A percentile compares a stretch with the other conserved stretches of the same genome.
Evolutionary conservation across 2,888 invertebrate species (phyloP).

Genomic region (Amphipoea oculea): DNA sequence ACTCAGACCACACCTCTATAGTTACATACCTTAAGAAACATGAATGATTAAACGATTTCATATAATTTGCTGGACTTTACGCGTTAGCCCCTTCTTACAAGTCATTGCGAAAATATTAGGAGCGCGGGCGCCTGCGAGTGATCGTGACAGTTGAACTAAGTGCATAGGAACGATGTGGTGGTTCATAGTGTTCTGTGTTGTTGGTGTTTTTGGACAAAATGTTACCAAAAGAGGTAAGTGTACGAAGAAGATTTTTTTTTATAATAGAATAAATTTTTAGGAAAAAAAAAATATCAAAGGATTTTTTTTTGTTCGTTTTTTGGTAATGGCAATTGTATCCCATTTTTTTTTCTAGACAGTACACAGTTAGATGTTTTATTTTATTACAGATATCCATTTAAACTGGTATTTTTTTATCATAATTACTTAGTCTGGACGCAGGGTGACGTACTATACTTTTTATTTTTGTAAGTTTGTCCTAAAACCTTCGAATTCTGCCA

Average conservation of each 20-base stretch:
- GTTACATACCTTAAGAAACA: not conserved
- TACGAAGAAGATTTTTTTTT: too few species aligned
- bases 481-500: too few species aligned
- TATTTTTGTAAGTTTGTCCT: too few species aligned
- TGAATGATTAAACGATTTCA: conserved; percentile 39
- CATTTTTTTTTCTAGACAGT: not conserved
- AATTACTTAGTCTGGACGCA: too few species aligned
- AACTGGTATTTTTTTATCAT: too few species aligned
- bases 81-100: conserved; percentile 41
- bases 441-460: too few species aligned
- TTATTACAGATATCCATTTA: not conserved
- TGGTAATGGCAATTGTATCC: not conserved
- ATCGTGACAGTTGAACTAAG: conserved; percentile 42
- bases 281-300: not conserved
- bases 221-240: conserved; percentile 48
- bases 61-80: conserved; percentile 17
- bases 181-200: conserved; percentile 54
- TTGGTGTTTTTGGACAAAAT: conserved; percentile 49
- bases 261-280: not conserved
- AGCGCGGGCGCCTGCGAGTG: not conserved
- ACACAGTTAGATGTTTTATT: not conserved
- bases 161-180: conserved; percentile 55
- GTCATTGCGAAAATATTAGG: conserved; percentile 55
- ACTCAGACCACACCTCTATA: not conserved
- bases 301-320: not conserved